Base-by-base conservation (phyloP, 1,140 invertebrate species). In the Mycetomoellerius zeteki region DNA sequence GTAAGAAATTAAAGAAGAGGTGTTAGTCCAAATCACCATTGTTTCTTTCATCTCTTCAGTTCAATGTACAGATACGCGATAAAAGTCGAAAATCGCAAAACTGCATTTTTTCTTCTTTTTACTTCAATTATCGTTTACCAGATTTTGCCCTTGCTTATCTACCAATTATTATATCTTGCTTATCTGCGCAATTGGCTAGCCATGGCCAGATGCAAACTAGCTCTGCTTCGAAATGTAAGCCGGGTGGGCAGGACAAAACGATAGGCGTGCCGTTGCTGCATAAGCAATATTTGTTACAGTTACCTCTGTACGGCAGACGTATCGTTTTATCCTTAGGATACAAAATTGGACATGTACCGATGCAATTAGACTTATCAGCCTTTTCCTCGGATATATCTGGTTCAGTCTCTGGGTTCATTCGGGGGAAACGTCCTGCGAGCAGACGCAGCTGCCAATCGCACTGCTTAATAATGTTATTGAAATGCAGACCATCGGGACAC, bases 231-330 rank as follows among this genome's bases (percentile, higher is more conserved):
- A 94, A 96, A 50, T 94, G 91, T 14, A 95, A 88, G 0, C 90
- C 92, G 0, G 75, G 72, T 0, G 95, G 92, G 86, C 97, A 97
- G 1, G 82, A n/a, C 37, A 95, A 92, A 47, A 94, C 78, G 2
- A 95, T 90, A 50, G 96, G 95, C 3, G 90, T 52, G 0, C 96
- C 96, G 64, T 96, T 92, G 27, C 90, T 90, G 82, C 96, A 97
- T 87, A 95, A 95, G 93, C 95, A 97, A 92, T 96, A 97, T 62
- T 95, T 93, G 3, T 89, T 88, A 82, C 96, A 97, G 82, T 96
- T 93, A 0, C 10, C 86, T 91, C 56, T 95, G 95, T 75, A 96
- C 0, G 96, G 95, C 3, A 96, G 86, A 5, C 6, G 6, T 94
- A 92, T 0, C 14, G 6, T 16, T 21, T 21, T 3, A 8, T 76